A percentile compares a stretch with the other conserved stretches of the same genome.
phyloP scores from a whole-genome alignment of 2,888 invertebrate species.

The Glaucopsyche alexis region DNA sequence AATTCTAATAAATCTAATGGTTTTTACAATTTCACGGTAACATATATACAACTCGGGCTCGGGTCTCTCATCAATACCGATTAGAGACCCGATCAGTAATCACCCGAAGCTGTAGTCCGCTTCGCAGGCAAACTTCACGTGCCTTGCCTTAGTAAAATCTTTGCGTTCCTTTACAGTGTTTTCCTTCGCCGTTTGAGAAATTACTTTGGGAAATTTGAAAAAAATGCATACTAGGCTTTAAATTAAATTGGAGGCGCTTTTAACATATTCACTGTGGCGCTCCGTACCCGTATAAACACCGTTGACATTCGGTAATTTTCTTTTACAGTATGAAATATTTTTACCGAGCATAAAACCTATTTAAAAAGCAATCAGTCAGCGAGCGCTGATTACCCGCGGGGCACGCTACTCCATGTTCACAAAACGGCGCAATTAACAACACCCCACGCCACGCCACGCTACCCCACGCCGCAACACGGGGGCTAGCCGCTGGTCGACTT shows the following conservation, averaged over 20 bases:
- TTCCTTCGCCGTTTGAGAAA: too few species aligned
- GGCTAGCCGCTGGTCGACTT: constrained; percentile 47
- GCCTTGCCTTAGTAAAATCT: too few species aligned
- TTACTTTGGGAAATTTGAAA: too few species aligned
- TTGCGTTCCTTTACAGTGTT: too few species aligned
- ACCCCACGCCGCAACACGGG: constrained; percentile 43
- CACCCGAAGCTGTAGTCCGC: too few species aligned
- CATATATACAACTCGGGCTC: too few species aligned
- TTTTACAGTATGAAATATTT: constrained; percentile 54
- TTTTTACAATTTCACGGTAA: too few species aligned
- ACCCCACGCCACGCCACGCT: constrained; percentile 50
- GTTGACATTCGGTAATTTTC: constrained; percentile 30
- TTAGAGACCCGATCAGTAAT: too few species aligned
- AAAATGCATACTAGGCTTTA: too few species aligned
- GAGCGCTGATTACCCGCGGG: constrained; percentile 73
- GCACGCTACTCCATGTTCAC: constrained; percentile 79
- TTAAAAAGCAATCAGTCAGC: constrained; percentile 80
- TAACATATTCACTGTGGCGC: background rate
- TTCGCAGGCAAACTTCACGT: too few species aligned
- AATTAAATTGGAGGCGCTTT: background rate
- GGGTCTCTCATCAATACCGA: too few species aligned
- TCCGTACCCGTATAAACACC: constrained; percentile 7
- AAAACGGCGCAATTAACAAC: constrained; percentile 80
- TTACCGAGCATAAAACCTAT: constrained; percentile 78
- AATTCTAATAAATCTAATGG: too few species aligned